Conservation (phyloP, 2,113 vertebrate genomes). For the Archilochus colubris region DNA sequence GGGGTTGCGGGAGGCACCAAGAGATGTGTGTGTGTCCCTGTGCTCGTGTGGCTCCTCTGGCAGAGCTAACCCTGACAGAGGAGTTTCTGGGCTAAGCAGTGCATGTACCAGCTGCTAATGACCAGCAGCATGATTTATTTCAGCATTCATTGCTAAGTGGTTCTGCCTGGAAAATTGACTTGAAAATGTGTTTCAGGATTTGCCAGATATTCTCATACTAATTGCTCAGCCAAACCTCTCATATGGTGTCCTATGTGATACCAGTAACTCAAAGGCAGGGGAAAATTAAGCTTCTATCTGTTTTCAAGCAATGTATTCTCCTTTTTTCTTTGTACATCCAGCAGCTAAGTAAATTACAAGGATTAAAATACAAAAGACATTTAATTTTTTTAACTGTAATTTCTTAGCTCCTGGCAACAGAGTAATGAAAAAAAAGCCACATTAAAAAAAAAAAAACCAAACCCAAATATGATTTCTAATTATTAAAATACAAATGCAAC, state of each 20-base stretch:
- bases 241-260: conserved; percentile 52
- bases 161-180: conserved; percentile 65
- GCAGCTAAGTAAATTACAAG: conserved; percentile 58
- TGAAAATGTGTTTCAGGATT: conserved; percentile 59
- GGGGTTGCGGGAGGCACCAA: neutral
- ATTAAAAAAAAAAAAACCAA: neutral
- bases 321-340: conserved; percentile 48
- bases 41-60: neutral
- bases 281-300: conserved; percentile 48
- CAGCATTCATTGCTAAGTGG: conserved; percentile 52
- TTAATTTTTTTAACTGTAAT: conserved; percentile 52
- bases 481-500: neutral
- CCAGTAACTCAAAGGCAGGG: conserved; percentile 40
- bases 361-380: conserved; percentile 51
- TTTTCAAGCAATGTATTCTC: conserved; percentile 58
- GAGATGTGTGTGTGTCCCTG: neutral
- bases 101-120: conserved; percentile 43
- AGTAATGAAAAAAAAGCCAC: neutral
- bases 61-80: neutral
- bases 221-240: conserved; percentile 65
- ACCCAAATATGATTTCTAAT: neutral
- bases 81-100: neutral
- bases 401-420: conserved; percentile 6
- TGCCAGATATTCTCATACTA: conserved; percentile 57
- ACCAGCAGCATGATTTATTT: conserved; percentile 25